Evolutionary conservation across 2,797 vertebrate species (phyloP), one percentile per base, ranked within the genome.

Genomic region (Paedocypris micromegethes): DNA sequence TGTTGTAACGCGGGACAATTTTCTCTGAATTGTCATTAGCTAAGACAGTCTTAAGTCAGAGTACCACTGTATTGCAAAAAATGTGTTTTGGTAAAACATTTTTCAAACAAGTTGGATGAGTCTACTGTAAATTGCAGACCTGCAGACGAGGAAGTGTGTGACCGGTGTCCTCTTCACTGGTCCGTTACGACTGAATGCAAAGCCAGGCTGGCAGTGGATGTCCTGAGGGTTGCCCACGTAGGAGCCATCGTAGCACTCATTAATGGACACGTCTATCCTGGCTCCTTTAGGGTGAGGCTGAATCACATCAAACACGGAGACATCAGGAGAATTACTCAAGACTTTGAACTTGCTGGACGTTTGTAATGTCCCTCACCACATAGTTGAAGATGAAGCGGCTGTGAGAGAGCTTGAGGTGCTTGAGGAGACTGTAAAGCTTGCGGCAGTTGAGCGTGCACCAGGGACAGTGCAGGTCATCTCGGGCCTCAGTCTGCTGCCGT

Each of bases 201-300:
- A 99, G 50, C 97, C 97, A 0, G 97, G 96, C 48, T 99, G 97
- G 59, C 95, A 96, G 88, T 98, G 96, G 83, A 98, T 98, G 84
- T 99, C 97, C 89, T 99, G 97, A 78, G 97, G 97, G 82, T 99
- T 99, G 56, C 97, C 97, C 9, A 97, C 97, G 3, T 99, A 99
- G 5, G 97, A 99, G 76, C 97, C 97, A 37, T 99, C 97, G 0
- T 99, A 99, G 84, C 94, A 96, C 84, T 99, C 96, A 0, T 98
- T 99, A 88, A 99, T 96, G 42, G 97, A 99, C 75, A 99, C 97
- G 0, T 99, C 97, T 90, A 99, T 98, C 78, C 94, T 90, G 78
- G 97, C 96, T 90, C 97, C 97, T 93, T 98, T 99, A 42, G 96
- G 92, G 79, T 98, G 95, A 93, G 97, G 96, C 97, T 99, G 88